Conservation (phyloP, 2,888 invertebrate genomes). For the Rhopalosiphum nymphaeae region DNA sequence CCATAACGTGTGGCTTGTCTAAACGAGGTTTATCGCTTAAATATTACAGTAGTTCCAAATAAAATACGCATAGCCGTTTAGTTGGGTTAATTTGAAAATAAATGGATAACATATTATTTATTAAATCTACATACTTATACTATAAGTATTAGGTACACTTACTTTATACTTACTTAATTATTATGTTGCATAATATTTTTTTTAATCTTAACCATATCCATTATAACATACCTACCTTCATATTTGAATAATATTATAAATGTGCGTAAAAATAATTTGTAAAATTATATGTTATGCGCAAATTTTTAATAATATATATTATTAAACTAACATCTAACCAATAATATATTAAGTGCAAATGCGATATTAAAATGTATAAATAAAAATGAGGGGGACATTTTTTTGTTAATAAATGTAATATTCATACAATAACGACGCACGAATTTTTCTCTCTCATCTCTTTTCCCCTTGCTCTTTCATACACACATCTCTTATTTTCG, state of each 20-base stretch:
- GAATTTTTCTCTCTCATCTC: conserved; percentile 10
- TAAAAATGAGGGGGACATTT: background rate
- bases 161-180: background rate
- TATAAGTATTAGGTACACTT: background rate
- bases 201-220: background rate
- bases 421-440: background rate
- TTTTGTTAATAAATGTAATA: background rate
- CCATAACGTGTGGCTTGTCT: too few species aligned
- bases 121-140: too few species aligned
- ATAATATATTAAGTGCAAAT: background rate
- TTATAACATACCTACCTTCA: background rate
- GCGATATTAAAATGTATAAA: background rate
- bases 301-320: background rate
- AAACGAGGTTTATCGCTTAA: too few species aligned
- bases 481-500: background rate
- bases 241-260: background rate
- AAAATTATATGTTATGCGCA: background rate
- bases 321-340: background rate
- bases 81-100: too few species aligned
- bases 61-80: too few species aligned
- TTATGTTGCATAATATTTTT: background rate
- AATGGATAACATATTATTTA: too few species aligned
- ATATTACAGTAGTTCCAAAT: too few species aligned
- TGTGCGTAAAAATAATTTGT: background rate
- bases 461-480: background rate